These are phyloP conservation scores for Drosophila teissieri DNA, from an alignment of 1,140 invertebrate species.

Conservation along the genomic window DNA sequence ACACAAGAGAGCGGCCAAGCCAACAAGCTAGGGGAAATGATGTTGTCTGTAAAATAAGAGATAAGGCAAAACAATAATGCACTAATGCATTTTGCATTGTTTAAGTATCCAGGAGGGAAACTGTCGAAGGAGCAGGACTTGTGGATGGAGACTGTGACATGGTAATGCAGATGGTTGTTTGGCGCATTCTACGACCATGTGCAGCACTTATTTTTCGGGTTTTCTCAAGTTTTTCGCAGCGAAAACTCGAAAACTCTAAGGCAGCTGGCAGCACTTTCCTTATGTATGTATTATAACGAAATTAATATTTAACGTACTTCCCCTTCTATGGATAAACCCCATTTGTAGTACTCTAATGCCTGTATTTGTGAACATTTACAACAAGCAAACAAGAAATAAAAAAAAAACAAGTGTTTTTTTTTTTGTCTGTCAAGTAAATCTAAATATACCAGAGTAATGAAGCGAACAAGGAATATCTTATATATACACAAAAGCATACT, in stretches of 20 bases:
- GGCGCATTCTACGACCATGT: background rate
- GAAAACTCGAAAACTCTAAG: background rate
- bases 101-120: background rate
- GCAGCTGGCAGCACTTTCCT: slow-evolving; percentile 60
- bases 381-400: slow-evolving; percentile 12
- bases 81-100: slow-evolving; percentile 14
- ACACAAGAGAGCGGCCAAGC: slow-evolving; percentile 57
- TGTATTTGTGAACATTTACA: slow-evolving; percentile 43
- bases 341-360: slow-evolving; percentile 27
- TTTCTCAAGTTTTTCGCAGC: slow-evolving; percentile 7
- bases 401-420: slow-evolving; percentile 29
- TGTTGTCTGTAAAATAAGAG: slow-evolving; percentile 48
- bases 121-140: background rate
- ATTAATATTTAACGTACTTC: slow-evolving; percentile 5
- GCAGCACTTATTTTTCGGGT: background rate
- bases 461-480: slow-evolving; percentile 35
- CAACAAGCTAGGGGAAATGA: slow-evolving; percentile 29
- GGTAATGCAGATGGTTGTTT: background rate
- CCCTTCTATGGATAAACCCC: slow-evolving; percentile 8
- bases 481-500: slow-evolving; percentile 43
- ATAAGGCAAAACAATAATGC: background rate
- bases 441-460: slow-evolving; percentile 15
- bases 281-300: slow-evolving; percentile 50
- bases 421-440: slow-evolving; percentile 14
- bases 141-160: background rate